Percentiles rank a stretch among this genome's conserved stretches.
phyloP scores from a whole-genome alignment of 2,113 vertebrate genomes.

The Eubucco bourcierii region DNA sequence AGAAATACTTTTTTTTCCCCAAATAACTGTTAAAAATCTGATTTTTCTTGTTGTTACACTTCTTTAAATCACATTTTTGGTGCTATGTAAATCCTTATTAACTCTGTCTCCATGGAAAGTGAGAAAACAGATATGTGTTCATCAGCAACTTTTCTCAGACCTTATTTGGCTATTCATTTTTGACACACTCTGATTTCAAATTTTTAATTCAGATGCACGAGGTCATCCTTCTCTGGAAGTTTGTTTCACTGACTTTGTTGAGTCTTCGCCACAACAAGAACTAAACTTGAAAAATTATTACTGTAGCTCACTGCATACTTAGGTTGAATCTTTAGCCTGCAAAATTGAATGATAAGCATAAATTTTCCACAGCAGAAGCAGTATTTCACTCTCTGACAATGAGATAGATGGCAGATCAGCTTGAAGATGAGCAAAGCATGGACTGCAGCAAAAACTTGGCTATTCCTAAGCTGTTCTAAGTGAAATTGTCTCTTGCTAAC shows the following conservation, averaged over 20 bases:
- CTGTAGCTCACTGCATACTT: background rate
- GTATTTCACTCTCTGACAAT: background rate
- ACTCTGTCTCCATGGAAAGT: background rate
- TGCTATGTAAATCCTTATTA: background rate
- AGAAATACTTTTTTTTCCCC: background rate
- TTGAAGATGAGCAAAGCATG: accelerated
- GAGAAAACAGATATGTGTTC: background rate
- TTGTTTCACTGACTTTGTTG: background rate
- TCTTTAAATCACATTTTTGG: background rate
- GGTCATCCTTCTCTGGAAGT: background rate
- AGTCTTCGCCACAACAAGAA: background rate
- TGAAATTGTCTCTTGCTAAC: background rate
- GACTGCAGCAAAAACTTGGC: background rate
- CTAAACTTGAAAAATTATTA: background rate
- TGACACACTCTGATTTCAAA: background rate
- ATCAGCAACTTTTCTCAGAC: background rate
- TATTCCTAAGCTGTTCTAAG: background rate
- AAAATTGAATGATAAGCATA: background rate
- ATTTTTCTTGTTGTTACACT: accelerated
- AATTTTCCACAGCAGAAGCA: background rate
- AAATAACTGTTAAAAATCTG: background rate
- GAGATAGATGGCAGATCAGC: no score
- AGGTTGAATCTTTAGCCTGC: background rate
- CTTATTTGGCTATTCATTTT: background rate
- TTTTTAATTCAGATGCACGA: background rate